Conservation (phyloP, 2,113 vertebrate species). For the Monarcha castaneiventris region DNA sequence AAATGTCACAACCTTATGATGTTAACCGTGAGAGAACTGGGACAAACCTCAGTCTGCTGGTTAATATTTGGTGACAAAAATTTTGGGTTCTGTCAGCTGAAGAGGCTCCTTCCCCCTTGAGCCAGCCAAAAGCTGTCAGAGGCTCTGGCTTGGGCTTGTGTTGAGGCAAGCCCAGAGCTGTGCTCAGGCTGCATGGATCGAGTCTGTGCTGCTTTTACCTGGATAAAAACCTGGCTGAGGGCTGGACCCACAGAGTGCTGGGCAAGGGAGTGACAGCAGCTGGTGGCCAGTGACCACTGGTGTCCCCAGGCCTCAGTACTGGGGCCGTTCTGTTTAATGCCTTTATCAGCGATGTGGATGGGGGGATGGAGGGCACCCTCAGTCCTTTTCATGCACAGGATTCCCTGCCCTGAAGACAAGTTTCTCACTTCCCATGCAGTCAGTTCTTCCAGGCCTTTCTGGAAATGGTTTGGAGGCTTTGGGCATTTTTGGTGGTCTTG, state of each 20-base stretch:
- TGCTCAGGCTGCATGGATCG: not conserved
- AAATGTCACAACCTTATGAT: fast-evolving
- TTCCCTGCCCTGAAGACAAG: not conserved
- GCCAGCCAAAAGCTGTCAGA: not conserved
- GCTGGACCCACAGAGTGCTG: not conserved
- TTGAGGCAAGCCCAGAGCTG: not conserved
- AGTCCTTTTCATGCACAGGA: not conserved
- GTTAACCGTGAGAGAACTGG: not conserved
- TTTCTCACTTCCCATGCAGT: not conserved
- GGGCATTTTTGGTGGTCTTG: not conserved
- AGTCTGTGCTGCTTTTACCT: not conserved
- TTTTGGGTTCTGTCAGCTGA: not conserved
- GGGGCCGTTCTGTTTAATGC: not conserved
- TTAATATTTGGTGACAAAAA: not conserved
- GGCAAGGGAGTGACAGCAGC: not conserved
- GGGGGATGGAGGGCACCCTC: not conserved
- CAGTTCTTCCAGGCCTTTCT: not conserved
- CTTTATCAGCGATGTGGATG: fast-evolving
- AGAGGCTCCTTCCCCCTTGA: not conserved
- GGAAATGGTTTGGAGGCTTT: not conserved
- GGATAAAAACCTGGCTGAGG: not conserved
- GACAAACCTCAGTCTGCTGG: not conserved
- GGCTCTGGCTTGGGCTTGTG: not conserved
- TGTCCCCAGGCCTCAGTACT: not conserved
- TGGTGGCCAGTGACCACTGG: not conserved